Conservation (phyloP, 2,113 vertebrate species). For the Lampris megalopsis region DNA sequence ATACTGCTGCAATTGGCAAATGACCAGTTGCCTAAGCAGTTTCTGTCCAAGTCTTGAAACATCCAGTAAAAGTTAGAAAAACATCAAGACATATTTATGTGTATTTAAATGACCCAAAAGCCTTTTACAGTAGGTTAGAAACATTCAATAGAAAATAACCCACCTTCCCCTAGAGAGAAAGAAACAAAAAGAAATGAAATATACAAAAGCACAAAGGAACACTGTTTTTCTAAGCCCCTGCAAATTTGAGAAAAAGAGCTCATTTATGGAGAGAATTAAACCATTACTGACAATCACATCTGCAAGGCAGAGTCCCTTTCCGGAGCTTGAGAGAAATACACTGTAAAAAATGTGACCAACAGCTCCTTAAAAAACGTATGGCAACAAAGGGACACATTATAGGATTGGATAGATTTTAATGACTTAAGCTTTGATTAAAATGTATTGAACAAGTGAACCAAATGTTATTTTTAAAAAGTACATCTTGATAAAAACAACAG, state of each 20-base stretch:
- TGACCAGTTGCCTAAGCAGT: constrained; percentile 25
- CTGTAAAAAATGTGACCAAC: constrained; percentile 29
- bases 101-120: constrained; percentile 39
- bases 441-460: constrained; percentile 17
- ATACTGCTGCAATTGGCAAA: constrained; percentile 30
- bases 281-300: constrained; percentile 46
- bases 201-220: not conserved
- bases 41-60: constrained; percentile 23
- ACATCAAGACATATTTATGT: constrained; percentile 21
- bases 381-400: constrained; percentile 30
- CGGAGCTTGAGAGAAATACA: constrained; percentile 59
- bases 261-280: constrained; percentile 67
- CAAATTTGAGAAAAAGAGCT: constrained; percentile 44
- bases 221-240: constrained; percentile 11
- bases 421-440: constrained; percentile 13
- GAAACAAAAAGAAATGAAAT: not conserved
- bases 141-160: constrained; percentile 42
- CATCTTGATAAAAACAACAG: constrained; percentile 20
- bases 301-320: constrained; percentile 48
- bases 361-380: constrained; percentile 24
- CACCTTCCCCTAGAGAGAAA: not conserved
- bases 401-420: constrained; percentile 25
- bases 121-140: constrained; percentile 42
- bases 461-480: constrained; percentile 20
- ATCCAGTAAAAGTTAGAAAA: constrained; percentile 14